Evolutionary conservation across 1,140 invertebrate species (phyloP), one percentile per base, ranked within the genome.

Genomic region (Drosophila nebulosa): DNA sequence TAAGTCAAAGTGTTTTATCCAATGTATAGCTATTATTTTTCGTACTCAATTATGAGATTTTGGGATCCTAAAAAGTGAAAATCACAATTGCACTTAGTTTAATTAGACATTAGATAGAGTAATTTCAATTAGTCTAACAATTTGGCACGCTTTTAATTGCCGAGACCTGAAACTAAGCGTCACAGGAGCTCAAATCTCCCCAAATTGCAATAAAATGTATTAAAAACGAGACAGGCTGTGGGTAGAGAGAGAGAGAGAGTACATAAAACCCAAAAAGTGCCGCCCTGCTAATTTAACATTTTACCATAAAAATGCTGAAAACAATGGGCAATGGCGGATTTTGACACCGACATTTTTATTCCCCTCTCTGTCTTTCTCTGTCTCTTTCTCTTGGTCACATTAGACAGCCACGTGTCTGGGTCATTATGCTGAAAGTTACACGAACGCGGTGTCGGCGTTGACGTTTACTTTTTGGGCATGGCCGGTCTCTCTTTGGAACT

Each of bases 351-450:
- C 55, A 60, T 26, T 32, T 65, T 39, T 24, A 42, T 12, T 21
- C n/a, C 12, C 16, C 30, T 32, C 58, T 74, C 59, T 58, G 60
- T 57, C 46, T 61, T 53, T 35, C 63, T 24, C 69, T 68, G 53
- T 69, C 64, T 56, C 76, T 69, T 67, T 61, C 79, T 75, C 65
- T 59, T 76, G 73, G 84, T 78, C 84, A 79, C 83, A 83, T 89
- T 88, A 88, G 83, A 79, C 84, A 74, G 88, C 79, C 88, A 90
- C 88, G 88, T 90, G 88, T 89, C 88, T 73, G 73, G 79, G 88
- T 84, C 88, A 89, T 90, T 90, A 90, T 77, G 79, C 74, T 85
- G 88, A 84, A 90, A 90, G 88, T 84, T 86, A 80, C 79, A 89
- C 79, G 74, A 85, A 77, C 59, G 59, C 64, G 72, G 72, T 64